Conservation (phyloP, 2,797 vertebrate species). For the Perodicticus potto region DNA sequence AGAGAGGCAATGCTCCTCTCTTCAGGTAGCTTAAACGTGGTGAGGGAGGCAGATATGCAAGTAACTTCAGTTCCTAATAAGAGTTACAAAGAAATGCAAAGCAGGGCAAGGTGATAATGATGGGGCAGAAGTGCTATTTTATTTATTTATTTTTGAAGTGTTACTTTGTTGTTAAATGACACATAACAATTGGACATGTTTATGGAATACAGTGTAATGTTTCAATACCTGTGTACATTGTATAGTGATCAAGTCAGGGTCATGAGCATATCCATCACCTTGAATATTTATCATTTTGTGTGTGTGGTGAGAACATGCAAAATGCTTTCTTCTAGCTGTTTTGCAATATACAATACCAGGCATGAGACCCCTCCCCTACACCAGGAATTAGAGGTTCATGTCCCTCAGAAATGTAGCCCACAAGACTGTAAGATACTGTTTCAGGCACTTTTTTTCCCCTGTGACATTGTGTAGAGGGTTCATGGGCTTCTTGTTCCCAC, state of each 20-base stretch:
- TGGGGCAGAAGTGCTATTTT: neutral
- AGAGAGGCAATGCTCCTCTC: neutral
- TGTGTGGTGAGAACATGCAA: neutral
- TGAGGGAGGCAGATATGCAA: neutral
- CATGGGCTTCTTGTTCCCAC: slow-evolving; percentile 53
- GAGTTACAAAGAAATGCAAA: neutral
- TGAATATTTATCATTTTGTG: neutral
- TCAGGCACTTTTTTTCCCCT: slow-evolving; percentile 38
- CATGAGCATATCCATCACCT: neutral
- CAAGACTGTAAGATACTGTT: slow-evolving; percentile 90
- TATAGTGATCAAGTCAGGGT: neutral
- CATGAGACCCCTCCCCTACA: neutral
- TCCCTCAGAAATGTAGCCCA: slow-evolving; percentile 96
- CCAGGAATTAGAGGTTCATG: slow-evolving; percentile 90
- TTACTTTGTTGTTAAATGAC: neutral
- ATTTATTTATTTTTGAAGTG: neutral
- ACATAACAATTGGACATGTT: neutral
- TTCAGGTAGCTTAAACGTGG: neutral
- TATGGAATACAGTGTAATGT: neutral
- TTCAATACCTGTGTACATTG: neutral
- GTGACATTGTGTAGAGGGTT: slow-evolving; percentile 71
- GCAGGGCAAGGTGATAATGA: neutral
- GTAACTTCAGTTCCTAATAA: slow-evolving; percentile 9
- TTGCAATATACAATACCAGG: neutral
- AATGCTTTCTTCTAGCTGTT: neutral